These are phyloP conservation scores for Physocephala rufipes DNA, from an alignment of 2,888 invertebrate species.

Conservation along the genomic window DNA sequence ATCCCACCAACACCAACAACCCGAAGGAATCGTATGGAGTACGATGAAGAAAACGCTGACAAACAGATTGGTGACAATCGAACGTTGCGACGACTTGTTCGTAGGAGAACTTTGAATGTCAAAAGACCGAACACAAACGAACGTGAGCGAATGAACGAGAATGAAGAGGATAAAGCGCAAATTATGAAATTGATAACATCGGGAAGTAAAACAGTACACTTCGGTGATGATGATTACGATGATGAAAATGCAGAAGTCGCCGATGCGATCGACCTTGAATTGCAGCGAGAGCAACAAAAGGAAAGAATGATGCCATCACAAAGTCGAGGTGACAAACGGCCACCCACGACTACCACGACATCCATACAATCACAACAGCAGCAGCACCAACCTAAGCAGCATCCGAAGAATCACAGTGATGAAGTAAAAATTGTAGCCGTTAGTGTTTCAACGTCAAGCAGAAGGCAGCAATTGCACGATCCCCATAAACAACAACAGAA, in stretches of 20 bases:
- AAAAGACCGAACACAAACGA: constrained; percentile 48
- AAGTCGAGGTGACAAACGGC: too few relatives aligned
- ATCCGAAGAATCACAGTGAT: constrained; percentile 41
- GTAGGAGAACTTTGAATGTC: constrained; percentile 49
- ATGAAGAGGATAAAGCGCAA: constrained; percentile 49
- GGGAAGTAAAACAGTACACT: constrained; percentile 61
- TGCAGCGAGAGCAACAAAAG: constrained; percentile 42
- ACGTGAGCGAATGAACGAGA: constrained; percentile 42
- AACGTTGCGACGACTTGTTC: constrained; percentile 26
- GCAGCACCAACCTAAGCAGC: neutral
- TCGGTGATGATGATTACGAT: constrained; percentile 56
- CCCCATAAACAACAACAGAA: constrained; percentile 22
- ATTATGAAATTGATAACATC: constrained; percentile 60
- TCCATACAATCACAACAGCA: neutral
- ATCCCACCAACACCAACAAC: neutral
- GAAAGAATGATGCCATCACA: neutral
- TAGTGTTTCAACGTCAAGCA: constrained; percentile 66
- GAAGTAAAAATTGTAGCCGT: constrained; percentile 67
- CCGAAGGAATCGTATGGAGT: neutral
- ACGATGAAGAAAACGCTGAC: neutral
- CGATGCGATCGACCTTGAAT: constrained; percentile 47
- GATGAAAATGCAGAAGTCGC: constrained; percentile 47
- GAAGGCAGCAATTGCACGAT: constrained; percentile 43
- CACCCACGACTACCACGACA: too few relatives aligned
- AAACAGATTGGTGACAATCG: neutral